Evolutionary conservation across 2,113 vertebrate genomes (phyloP), one percentile per base, ranked within the genome.

Genomic region (Oriolus oriolus): DNA sequence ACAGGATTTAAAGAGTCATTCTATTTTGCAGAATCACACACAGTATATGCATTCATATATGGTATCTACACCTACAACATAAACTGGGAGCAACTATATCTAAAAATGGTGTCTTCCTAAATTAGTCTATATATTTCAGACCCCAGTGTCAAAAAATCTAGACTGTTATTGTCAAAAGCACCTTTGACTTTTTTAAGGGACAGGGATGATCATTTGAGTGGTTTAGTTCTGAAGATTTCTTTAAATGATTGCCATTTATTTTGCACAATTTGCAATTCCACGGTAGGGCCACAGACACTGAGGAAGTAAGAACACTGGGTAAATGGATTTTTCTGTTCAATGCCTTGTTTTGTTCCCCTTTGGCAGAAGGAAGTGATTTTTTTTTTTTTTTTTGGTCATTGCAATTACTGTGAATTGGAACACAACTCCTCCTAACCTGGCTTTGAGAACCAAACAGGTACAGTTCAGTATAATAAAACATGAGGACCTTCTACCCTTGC

Each of bases 381-480:
- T 65, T 24, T 45, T 45, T 45, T 45, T 42, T 12, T 44, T 30
- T 81, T 71, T 31, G 3, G 19, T 76, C 57, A 31, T 59, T 79
- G 39, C 39, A 74, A 57, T 96, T 91, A 65, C 59, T 70, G 33
- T 31, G 59, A 83, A 88, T 63, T 85, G 79, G 87, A 93, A 90
- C 70, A 74, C 64, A 96, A 77, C 26, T 90, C 78, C 63, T 89
- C 61, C 74, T 68, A 96, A 88, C 27, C 68, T 81, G 63, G 27
- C 42, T 85, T 54, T 88, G 47, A 87, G 82, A 93, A 89, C 17
- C 63, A 60, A 94, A 88, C 71, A 96, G 71, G 79, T 94, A 82
- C 23, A 50, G 33, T 31, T 95, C 74, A 71, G 28, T 39, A 60
- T 53, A 91, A 82, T 89, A 87, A 94, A 96, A 77, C 19, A 69